Evolutionary conservation across 2,888 invertebrate genomes (phyloP).

Genomic region (Eupeodes luniger): DNA sequence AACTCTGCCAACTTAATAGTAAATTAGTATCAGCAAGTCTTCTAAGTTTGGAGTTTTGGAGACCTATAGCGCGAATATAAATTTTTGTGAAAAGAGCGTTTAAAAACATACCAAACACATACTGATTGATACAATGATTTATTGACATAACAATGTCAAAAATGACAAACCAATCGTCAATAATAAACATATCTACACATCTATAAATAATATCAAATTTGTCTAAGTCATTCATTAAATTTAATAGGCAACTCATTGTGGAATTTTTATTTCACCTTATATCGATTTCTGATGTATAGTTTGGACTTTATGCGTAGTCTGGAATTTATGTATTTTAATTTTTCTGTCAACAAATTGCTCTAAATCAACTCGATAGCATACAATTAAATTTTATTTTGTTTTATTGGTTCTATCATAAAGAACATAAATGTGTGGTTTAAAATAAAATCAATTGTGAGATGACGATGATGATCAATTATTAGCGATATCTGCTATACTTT

Average conservation of each 20-base stretch:
- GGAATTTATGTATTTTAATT: conserved; percentile 7
- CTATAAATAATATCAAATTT: too few relatives aligned
- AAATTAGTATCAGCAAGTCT: too few relatives aligned
- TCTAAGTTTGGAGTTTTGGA: too few relatives aligned
- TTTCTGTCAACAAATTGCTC: not conserved
- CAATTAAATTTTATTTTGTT: conserved; percentile 10
- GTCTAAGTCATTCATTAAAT: not conserved
- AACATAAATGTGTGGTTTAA: not conserved
- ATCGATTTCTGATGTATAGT: not conserved
- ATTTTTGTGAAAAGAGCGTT: too few relatives aligned
- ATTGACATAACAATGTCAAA: conserved; percentile 7
- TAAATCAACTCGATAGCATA: conserved; percentile 19
- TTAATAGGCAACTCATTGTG: not conserved
- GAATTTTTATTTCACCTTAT: not conserved
- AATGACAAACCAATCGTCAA: not conserved
- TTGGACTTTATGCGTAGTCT: not conserved
- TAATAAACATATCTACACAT: not conserved
- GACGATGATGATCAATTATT: conserved; percentile 29
- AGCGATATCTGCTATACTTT: conserved; percentile 18
- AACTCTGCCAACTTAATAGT: too few relatives aligned
- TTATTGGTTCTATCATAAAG: not conserved
- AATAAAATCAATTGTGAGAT: conserved; percentile 28
- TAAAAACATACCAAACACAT: too few relatives aligned
- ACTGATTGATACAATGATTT: not conserved
- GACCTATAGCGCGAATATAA: too few relatives aligned